Evolutionary conservation across 1,140 invertebrate genomes (phyloP), one percentile per base, ranked within the genome.

Genomic region (Bilobella aurantiaca): DNA sequence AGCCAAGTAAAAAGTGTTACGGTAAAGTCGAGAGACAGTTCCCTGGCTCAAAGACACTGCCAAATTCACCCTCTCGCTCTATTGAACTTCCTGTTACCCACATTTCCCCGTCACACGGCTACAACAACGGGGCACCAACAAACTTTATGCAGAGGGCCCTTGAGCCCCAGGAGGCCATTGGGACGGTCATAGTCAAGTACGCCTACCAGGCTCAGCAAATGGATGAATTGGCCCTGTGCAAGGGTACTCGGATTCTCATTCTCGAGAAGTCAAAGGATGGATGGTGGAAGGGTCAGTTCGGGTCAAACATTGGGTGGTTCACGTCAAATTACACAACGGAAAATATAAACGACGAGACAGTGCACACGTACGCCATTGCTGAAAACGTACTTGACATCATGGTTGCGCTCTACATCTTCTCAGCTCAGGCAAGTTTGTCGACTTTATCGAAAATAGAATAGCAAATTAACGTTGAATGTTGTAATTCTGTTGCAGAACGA

Each of bases 231-330:
- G 89, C 93, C 1, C 81, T 99, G 49, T 87, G 88, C 42, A 92
- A 91, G 81, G 94, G 94, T 65, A 90, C 89, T 31, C 81, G 90
- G 73, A 93, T 99, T 64, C 82, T 93, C 64, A 98, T 99, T 69
- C 80, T 99, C 65, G 96, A 99, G 79, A 98, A 99, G 79, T 96
- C 93, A 71, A 96, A 93, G 69, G 97, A 99, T 82, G 97, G 96
- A 31, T 99, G 96, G 96, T 99, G 96, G 96, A 85, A 94, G 75
- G 96, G 96, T 30, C 69, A 73, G 56, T 73, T 64, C 65, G 70
- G 68, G 30, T 66, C 69, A 30, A 84, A 81, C 73, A 86, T 85
- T 71, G 96, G 96, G 66, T 87, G 96, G 96, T 98, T 98, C 79
- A 96, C 96, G 21, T 95, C 92, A 42, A 98, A 98, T 81, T 98